A percentile compares a stretch with the other conserved stretches of the same genome.
Conservation (phyloP, 2,797 vertebrate species). For the Phataginus tricuspis region DNA sequence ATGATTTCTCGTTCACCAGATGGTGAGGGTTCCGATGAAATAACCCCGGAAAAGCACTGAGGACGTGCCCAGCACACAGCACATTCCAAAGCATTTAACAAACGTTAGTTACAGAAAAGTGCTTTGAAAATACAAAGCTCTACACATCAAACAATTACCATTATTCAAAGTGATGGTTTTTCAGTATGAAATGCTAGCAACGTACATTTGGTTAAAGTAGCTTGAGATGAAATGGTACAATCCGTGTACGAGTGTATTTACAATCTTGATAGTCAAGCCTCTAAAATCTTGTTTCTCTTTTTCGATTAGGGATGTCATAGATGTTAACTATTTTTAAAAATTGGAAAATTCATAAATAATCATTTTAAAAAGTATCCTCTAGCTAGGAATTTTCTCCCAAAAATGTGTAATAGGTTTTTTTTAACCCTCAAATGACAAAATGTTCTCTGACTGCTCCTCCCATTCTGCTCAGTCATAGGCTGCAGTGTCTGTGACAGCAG, state of each 20-base stretch:
- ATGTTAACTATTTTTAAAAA: neutral
- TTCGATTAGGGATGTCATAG: neutral
- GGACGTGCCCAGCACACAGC: neutral
- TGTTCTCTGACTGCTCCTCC: slow-evolving; percentile 74
- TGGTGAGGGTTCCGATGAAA: neutral
- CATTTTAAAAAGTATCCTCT: slow-evolving; percentile 2
- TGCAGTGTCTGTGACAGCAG: slow-evolving; percentile 80
- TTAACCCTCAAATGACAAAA: slow-evolving; percentile 74
- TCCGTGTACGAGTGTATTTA: neutral
- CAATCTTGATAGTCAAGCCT: neutral
- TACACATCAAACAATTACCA: neutral
- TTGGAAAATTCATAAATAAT: neutral
- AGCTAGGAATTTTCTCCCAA: neutral
- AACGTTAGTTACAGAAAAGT: neutral
- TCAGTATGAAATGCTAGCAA: neutral
- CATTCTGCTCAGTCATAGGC: slow-evolving; percentile 75
- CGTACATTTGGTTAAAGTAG: neutral
- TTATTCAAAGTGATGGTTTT: neutral
- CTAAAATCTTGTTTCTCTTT: slow-evolving; percentile 2
- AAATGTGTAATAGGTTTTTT: slow-evolving; percentile 12
- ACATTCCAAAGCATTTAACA: neutral
- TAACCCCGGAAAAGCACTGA: neutral
- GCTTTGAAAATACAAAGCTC: neutral
- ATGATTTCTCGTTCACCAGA: neutral
- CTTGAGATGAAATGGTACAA: neutral